Percentiles rank a stretch among this genome's conserved stretches.
phyloP scores from a whole-genome alignment of 1,140 invertebrate genomes.

The Lepidurus couesii region DNA sequence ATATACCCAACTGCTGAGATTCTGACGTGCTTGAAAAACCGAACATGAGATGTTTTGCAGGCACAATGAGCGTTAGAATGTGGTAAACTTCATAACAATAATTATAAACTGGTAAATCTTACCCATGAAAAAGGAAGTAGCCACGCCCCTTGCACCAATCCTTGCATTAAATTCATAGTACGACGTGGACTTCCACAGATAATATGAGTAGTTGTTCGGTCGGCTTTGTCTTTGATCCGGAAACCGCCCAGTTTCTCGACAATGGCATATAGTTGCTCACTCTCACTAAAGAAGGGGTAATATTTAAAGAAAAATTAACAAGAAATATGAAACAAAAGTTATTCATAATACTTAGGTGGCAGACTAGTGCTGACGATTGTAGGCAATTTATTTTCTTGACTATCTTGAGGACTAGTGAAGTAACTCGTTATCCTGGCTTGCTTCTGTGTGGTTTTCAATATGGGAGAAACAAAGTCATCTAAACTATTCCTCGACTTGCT shows the following conservation, averaged over 20 bases:
- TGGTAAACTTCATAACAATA: not conserved
- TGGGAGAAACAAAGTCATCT: not conserved
- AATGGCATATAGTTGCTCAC: conserved; percentile 37
- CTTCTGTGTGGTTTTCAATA: not conserved
- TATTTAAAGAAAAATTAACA: not conserved
- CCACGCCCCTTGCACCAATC: conserved; percentile 52
- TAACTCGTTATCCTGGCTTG: not conserved
- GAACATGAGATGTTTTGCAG: not conserved
- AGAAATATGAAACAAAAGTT: not conserved
- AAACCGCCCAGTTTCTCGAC: conserved; percentile 48
- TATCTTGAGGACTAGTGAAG: not conserved
- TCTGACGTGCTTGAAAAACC: not conserved
- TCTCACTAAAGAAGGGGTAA: conserved; percentile 37
- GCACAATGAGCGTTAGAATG: not conserved
- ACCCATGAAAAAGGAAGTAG: conserved; percentile 52
- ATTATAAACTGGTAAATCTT: conserved; percentile 36
- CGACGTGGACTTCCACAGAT: conserved; percentile 48
- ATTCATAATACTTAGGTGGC: conserved; percentile 39
- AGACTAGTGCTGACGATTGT: conserved; percentile 40
- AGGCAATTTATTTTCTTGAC: not conserved
- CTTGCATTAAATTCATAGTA: conserved; percentile 53
- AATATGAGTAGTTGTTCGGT: conserved; percentile 48
- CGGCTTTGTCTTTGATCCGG: conserved; percentile 48
- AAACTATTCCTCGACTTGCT: not conserved
- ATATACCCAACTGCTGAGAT: not conserved